These are phyloP conservation scores for Crotalus helleri DNA, from an alignment of 2,113 vertebrate genomes.

Conservation along the genomic window DNA sequence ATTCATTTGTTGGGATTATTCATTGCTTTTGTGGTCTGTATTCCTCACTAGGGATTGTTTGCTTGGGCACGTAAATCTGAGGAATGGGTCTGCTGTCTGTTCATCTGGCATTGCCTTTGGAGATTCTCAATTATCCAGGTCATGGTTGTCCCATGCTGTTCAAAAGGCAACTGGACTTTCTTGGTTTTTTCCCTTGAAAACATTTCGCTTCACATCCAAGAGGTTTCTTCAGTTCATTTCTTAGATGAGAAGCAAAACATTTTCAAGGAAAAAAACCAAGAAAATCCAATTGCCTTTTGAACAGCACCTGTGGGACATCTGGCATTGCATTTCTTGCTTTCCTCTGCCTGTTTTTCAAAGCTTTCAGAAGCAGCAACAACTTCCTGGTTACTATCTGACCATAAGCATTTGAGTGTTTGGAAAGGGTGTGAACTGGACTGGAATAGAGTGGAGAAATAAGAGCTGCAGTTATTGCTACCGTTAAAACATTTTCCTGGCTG, in stretches of 20 bases:
- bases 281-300: not conserved
- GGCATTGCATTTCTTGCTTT: not conserved
- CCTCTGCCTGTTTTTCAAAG: not conserved
- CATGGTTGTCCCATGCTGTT: not conserved
- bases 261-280: not conserved
- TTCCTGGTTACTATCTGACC: conserved; percentile 24
- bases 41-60: not conserved
- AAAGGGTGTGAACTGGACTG: too few species aligned
- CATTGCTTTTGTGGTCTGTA: not conserved
- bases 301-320: not conserved
- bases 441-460: not conserved
- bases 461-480: not conserved
- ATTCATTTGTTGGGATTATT: not conserved
- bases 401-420: not conserved
- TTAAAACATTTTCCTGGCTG: not conserved
- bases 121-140: not conserved
- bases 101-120: not conserved
- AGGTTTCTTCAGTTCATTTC: not conserved
- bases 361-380: not conserved
- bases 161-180: too few species aligned
- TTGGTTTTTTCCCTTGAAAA: not conserved
- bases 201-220: not conserved
- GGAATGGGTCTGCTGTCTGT: not conserved
- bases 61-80: not conserved
- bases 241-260: not conserved